Evolutionary conservation across 2,113 vertebrate species (phyloP).

Genomic region (Lynx canadensis): DNA sequence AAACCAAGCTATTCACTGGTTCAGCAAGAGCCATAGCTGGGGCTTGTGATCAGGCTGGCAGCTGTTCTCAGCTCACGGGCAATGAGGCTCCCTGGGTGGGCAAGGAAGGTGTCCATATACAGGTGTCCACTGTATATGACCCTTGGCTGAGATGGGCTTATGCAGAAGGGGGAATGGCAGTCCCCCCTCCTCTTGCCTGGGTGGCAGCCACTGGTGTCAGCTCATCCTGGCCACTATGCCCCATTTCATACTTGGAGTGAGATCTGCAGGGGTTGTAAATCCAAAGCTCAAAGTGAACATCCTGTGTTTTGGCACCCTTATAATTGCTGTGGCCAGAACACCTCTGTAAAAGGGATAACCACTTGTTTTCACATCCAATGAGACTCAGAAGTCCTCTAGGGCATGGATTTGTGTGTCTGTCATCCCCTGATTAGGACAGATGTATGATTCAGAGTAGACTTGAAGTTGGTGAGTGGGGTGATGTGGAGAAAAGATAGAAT

Average conservation of each 20-base stretch:
- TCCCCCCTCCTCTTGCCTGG: background rate
- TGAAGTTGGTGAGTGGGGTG: background rate
- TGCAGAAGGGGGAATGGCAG: background rate
- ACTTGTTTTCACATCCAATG: background rate
- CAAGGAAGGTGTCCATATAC: fast-evolving
- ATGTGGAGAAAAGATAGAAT: background rate
- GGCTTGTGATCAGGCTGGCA: background rate
- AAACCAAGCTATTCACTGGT: background rate
- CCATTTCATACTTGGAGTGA: background rate
- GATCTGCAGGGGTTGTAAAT: background rate
- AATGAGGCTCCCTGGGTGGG: background rate
- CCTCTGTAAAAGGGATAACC: background rate
- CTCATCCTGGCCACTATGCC: background rate
- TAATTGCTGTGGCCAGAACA: background rate
- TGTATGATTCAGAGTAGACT: background rate
- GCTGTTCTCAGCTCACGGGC: background rate
- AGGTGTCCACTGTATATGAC: too few species aligned
- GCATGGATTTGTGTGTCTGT: background rate
- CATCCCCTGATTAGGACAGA: background rate
- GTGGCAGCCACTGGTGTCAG: background rate
- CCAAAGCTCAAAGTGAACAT: background rate
- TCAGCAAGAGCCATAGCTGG: background rate
- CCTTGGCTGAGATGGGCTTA: background rate
- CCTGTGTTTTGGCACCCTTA: too few species aligned
- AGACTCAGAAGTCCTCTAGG: background rate